These are phyloP conservation scores for Eucriotettix oculatus DNA, from an alignment of 2,888 invertebrate genomes.

Conservation along the genomic window DNA sequence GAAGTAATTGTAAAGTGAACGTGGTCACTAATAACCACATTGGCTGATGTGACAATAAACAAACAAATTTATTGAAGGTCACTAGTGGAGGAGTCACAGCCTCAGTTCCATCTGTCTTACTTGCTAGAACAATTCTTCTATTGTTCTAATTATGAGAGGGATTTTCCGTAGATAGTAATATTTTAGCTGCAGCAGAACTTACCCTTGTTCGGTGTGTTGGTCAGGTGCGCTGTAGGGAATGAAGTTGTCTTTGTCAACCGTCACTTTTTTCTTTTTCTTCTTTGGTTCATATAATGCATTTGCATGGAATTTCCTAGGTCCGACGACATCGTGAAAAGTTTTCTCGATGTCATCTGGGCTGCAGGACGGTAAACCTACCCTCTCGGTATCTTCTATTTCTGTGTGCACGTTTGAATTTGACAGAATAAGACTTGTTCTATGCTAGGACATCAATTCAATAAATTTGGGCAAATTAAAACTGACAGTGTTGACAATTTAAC, in stretches of 20 bases:
- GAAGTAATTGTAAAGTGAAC: too few relatives aligned
- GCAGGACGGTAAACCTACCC: conserved; percentile 23
- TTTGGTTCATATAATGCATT: conserved; percentile 20
- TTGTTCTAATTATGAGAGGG: too few relatives aligned
- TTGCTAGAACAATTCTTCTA: too few relatives aligned
- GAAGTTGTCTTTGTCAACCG: conserved; percentile 62
- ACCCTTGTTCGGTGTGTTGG: conserved; percentile 71
- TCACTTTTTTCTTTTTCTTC: conserved; percentile 33
- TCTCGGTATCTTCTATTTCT: conserved; percentile 1
- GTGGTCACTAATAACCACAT: too few relatives aligned
- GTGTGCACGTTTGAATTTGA: neutral
- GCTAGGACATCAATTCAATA: too few relatives aligned
- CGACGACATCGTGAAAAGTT: conserved; percentile 38
- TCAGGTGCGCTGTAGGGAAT: conserved; percentile 74
- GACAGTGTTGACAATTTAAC: too few relatives aligned
- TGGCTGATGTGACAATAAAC: too few relatives aligned
- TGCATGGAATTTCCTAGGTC: conserved; percentile 30
- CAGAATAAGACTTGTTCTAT: too few relatives aligned
- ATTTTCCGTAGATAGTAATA: neutral
- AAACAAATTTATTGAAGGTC: too few relatives aligned
- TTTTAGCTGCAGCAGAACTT: conserved; percentile 15
- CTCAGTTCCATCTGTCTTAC: too few relatives aligned
- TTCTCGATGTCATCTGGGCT: conserved; percentile 36
- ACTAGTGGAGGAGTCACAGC: too few relatives aligned
- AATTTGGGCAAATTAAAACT: too few relatives aligned